Conservation (phyloP, 2,797 vertebrate species). For the Smutsia gigantea region DNA sequence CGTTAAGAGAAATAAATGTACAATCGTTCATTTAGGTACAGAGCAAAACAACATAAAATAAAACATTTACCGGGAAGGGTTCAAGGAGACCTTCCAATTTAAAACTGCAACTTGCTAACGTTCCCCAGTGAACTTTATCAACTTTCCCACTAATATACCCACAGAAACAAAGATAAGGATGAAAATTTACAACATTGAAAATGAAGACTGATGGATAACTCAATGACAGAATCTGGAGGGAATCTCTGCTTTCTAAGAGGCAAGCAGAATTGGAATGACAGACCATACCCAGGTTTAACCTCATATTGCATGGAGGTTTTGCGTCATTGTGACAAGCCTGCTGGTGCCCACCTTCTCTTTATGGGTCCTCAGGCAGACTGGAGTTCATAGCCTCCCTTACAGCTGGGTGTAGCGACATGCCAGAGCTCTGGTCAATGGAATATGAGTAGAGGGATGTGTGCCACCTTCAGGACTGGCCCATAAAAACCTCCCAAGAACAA, state of each 20-base stretch:
- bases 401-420: fast-evolving
- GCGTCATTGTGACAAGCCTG: neutral
- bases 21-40: neutral
- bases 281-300: neutral
- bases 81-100: conserved; percentile 10
- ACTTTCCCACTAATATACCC: neutral
- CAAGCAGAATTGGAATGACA: neutral
- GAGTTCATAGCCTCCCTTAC: neutral
- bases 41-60: conserved; percentile 30
- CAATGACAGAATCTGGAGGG: neutral
- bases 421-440: neutral
- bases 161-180: neutral
- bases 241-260: neutral
- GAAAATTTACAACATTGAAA: neutral
- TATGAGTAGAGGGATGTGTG: neutral
- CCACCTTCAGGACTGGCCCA: neutral
- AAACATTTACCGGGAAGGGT: neutral
- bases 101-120: neutral
- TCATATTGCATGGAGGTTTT: neutral
- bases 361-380: neutral
- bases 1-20: neutral
- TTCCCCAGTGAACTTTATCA: conserved; percentile 11
- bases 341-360: neutral
- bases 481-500: neutral
- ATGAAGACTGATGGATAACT: neutral